These are phyloP conservation scores for Psix sp. DNA, from an alignment of 1,140 invertebrate species.

Conservation along the genomic window DNA sequence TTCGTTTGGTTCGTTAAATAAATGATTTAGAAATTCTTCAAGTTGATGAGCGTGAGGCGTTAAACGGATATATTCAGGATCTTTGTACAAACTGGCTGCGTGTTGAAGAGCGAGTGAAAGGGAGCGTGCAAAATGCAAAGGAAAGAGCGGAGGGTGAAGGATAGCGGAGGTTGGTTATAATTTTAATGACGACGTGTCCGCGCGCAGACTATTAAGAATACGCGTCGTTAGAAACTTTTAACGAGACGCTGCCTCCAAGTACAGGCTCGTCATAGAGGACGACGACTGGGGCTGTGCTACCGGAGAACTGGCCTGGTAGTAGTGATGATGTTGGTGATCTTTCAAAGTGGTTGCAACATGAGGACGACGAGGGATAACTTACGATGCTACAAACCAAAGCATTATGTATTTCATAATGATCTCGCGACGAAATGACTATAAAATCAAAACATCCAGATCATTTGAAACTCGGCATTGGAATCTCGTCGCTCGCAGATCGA, in stretches of 20 bases:
- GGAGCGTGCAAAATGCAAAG: slow-evolving; percentile 53
- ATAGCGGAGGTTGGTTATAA: slow-evolving; percentile 73
- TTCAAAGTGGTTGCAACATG: slow-evolving; percentile 42
- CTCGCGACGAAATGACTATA: slow-evolving; percentile 75
- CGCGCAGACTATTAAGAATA: slow-evolving; percentile 78
- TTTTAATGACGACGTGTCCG: slow-evolving; percentile 78
- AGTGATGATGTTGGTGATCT: slow-evolving; percentile 50
- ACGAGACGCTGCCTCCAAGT: slow-evolving; percentile 70
- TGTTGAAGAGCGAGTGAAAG: slow-evolving; percentile 50
- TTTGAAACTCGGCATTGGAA: not conserved
- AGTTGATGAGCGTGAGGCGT: slow-evolving; percentile 49
- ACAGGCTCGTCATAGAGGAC: slow-evolving; percentile 51
- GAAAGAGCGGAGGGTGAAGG: slow-evolving; percentile 54
- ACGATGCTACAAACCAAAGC: slow-evolving; percentile 47
- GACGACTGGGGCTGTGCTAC: slow-evolving; percentile 30
- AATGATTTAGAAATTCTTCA: slow-evolving; percentile 38
- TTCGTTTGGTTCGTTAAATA: slow-evolving; percentile 26
- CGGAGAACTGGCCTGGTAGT: slow-evolving; percentile 37
- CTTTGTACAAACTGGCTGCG: slow-evolving; percentile 44
- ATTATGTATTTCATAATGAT: slow-evolving; percentile 77
- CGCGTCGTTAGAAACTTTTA: slow-evolving; percentile 78
- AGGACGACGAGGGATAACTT: slow-evolving; percentile 13
- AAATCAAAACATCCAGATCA: slow-evolving; percentile 1
- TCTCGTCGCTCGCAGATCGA: slow-evolving; percentile 1
- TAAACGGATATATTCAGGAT: slow-evolving; percentile 60